Base-by-base conservation (phyloP, 2,888 invertebrate species). In the Pterobdella sp. region DNA sequence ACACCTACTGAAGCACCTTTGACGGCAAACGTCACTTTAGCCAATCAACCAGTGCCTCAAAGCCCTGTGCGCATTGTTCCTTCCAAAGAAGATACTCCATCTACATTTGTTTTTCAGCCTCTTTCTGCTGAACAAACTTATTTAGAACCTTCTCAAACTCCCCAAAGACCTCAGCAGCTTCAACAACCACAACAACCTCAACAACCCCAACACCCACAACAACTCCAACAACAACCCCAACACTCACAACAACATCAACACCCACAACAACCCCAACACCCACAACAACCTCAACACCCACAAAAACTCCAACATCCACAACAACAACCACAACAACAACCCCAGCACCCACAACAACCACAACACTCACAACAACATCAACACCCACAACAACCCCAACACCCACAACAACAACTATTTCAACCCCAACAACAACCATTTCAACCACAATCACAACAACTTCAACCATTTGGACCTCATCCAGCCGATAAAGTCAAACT, bases 11-110 rank as follows among this genome's bases (percentile, higher is more conserved):
- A 64, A 29, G 42, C 37, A 22, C 64, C 74, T 18, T 56, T 71
- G 34, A 64, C 70, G 18, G 71, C 92, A 77, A 91, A 92, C n/a
- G 70, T 74, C 10, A 42, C 64, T 34, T 69, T 52, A 7, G 66
- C 29, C 36, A 66, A 64, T 2, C 65, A 70, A 18, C 74, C 70
- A 14, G 74, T 74, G n/a, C 71, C 74, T 32, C 71, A 66, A 42
- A 71, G 66, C 52, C 74, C 74, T 14, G 26, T 74, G 42, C 63
- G 37, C 78, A 82, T 84, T 77, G 79, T 79, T 66, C 81, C 84
- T 14, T 42, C 68, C 22, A 49, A 42, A 14, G 32, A 26, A 10
- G 69, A 69, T 37, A 29, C 29, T 4, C 69, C 52, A 22, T 35
- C 73, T 63, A 52, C 34, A 32, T 60, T 71, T 10, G 35, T 29